Conservation (phyloP, 2,113 vertebrate species). For the Melanostigma gelatinosum region DNA sequence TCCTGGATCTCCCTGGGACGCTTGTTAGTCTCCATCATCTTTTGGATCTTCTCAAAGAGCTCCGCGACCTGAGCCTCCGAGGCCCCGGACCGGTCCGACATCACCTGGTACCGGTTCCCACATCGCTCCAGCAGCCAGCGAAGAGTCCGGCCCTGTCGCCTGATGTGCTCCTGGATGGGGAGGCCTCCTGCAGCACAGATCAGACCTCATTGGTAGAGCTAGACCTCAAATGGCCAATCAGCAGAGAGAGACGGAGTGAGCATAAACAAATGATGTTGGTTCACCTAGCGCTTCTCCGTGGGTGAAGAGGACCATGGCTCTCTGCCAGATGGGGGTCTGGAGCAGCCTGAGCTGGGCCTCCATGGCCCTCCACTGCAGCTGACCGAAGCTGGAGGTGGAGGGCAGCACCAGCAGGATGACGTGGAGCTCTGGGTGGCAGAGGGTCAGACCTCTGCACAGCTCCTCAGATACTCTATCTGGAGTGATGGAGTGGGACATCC, state of each 20-base stretch:
- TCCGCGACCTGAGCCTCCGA: conserved; percentile 6
- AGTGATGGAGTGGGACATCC: conserved; percentile 14
- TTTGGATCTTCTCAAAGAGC: conserved; percentile 44
- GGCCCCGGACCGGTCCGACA: background rate
- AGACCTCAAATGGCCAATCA: background rate
- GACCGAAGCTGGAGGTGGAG: conserved; percentile 14
- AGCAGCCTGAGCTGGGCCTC: conserved; percentile 48
- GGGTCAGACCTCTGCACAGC: conserved; percentile 29
- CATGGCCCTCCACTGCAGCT: conserved; percentile 36
- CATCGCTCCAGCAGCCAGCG: conserved; percentile 60
- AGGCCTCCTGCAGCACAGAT: conserved; percentile 5
- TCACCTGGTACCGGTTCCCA: conserved; percentile 52
- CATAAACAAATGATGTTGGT: background rate
- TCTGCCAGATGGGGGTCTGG: conserved; percentile 41
- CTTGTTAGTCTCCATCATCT: conserved; percentile 7
- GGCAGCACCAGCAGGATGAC: conserved; percentile 61
- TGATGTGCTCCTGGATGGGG: conserved; percentile 43
- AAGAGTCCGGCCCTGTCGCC: conserved; percentile 20
- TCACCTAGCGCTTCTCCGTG: conserved; percentile 46
- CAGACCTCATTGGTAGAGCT: background rate
- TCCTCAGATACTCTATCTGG: conserved; percentile 36
- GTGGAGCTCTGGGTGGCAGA: conserved; percentile 41
- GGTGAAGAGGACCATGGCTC: conserved; percentile 60
- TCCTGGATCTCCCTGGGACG: background rate
- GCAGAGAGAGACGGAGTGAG: too few species aligned